A percentile compares a stretch with the other conserved stretches of the same genome.
These are phyloP conservation scores for Loris lydekkerianus DNA, from an alignment of 2,797 vertebrate genomes.

Conservation along the genomic window DNA sequence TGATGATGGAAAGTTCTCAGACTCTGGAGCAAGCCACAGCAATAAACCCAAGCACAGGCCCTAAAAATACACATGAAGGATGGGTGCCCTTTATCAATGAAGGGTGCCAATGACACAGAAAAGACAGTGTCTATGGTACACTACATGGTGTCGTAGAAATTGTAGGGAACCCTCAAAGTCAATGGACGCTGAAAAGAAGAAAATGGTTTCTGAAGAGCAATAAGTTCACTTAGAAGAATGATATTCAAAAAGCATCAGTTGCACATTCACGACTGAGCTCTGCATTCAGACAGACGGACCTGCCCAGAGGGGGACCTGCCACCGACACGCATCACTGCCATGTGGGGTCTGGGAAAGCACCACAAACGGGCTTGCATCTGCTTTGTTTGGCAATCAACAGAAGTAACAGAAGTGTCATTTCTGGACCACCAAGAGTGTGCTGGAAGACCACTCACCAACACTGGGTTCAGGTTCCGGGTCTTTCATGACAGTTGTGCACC, in stretches of 20 bases:
- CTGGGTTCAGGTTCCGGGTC: fast-evolving
- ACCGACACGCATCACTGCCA: background rate
- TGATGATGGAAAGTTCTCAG: background rate
- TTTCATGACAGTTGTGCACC: background rate
- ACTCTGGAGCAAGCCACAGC: background rate
- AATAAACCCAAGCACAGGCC: background rate
- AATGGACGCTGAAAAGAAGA: background rate
- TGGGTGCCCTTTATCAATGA: background rate
- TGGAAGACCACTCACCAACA: background rate
- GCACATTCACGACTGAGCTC: background rate
- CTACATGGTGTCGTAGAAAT: background rate
- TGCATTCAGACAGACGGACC: fast-evolving
- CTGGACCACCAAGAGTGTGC: fast-evolving
- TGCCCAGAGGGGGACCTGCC: no score
- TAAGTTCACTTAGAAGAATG: background rate
- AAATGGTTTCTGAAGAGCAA: background rate
- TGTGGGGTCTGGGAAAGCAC: background rate
- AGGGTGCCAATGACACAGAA: background rate
- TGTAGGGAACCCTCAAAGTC: background rate
- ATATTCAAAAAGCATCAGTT: background rate
- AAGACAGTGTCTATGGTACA: background rate
- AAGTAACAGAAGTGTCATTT: background rate
- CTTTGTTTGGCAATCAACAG: background rate
- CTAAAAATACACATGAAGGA: background rate
- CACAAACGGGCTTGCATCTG: background rate